Evolutionary conservation across 2,113 vertebrate species (phyloP), one percentile per base, ranked within the genome.

Genomic region (Oreochromis tanganicae): DNA sequence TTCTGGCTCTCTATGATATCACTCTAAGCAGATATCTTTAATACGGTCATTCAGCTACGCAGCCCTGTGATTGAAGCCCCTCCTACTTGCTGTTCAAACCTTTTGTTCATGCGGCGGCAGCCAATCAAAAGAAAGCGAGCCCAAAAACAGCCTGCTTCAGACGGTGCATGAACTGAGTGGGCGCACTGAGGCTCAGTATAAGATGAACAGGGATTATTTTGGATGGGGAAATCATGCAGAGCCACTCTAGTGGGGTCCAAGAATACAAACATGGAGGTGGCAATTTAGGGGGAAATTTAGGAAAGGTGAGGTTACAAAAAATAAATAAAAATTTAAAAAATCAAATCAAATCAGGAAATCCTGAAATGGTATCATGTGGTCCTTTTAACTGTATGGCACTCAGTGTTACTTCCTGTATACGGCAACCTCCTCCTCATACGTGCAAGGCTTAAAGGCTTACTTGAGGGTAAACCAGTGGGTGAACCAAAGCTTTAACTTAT

Each of bases 381-480:
- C 75, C n/a, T 34, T 12, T 66, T 55, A 71, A 36, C 13, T 86
- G 34, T 90, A 81, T 90, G 88, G 73, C 87, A 88, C 86, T 87
- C 46, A 34, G 73, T 56, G 63, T 56, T 48, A 73, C 19, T 63
- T 71, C 61, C 34, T 50, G 80, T 24, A 46, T 34, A 68, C 0
- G 52, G 54, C 27, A 36, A 41, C 38, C 68, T 68, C 71, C 27
- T 52, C 48, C 48, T 54, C 21, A 43, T 61, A 66, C 71, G 63
- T 9, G 10, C 52, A 52, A 41, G 17, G 38, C 52, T 85, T 43
- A 83, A 63, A 92, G n/a, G n/a, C n/a, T n/a, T n/a, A 84, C 66
- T 68, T 8, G 3, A 66, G 43, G 4, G 14, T 38, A 54, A 80
- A 16, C 63, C 63, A 80, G 75, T 17, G 4, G 46, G 17, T 36